Evolutionary conservation across 2,797 vertebrate genomes (phyloP), one percentile per base, ranked within the genome.

Genomic region (Aselliscus stoliczkanus): DNA sequence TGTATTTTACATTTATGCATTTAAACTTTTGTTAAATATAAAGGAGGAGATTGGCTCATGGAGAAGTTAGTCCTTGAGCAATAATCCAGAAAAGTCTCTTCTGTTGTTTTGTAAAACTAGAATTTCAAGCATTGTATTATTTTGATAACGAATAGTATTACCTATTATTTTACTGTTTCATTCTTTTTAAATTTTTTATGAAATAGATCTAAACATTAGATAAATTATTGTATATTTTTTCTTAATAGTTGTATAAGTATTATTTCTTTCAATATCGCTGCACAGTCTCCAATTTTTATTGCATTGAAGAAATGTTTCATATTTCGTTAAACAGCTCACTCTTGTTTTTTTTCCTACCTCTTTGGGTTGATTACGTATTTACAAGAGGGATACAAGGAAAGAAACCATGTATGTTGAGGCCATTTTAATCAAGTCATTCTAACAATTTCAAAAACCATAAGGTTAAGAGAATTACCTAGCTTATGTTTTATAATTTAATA

Each of bases 401-500:
- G 65, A 56, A 88, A 25, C 20, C 82, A 80, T 72, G n/a, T 1
- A 29, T 76, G 9, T 69, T 39, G 64, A 88, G 37, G 54, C 29
- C 42, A 85, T 88, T 87, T 90, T 86, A 91, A 72, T 88, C 50
- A 84, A 94, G 31, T 56, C 14, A 84, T 94, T 92, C n/a, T 79
- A 80, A 34, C 15, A 85, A 93, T 65, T 88, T 89, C 73, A 75
- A 83, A 95, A 96, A 62, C 20, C 17, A 29, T 12, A 85, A 90
- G 47, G 4, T 9, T 87, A 87, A 92, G 52, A 93, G 25, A 93
- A 93, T 73, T 84, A 95, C 27, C 82, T 54, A 50, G 7, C 1
- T 94, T 88, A 79, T 87, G 8, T 56, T 96, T 83, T 73, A 79
- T 77, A 90, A 90, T 69, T 88, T 93, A 85, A 56, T 82, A 88